Evolutionary conservation across 64 coral and sea anemone genomes (phyloP), one percentile per base, ranked within the genome.

Genomic region (Hydrozoanthus tunicans): DNA sequence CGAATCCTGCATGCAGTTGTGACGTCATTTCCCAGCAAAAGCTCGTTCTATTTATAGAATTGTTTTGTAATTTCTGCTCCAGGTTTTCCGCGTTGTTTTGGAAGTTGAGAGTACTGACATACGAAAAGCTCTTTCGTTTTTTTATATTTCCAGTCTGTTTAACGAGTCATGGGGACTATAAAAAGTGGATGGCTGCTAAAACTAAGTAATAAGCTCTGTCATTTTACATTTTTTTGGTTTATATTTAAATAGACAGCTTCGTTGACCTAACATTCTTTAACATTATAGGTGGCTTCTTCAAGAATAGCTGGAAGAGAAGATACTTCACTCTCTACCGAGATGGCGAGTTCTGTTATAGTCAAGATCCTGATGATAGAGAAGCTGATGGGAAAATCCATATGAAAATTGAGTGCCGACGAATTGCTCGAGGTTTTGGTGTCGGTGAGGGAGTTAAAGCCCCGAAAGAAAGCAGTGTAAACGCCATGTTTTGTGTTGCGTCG

Each of bases 301-400:
- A 97, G 81, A 97, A 97, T 58, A 92, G 89, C 77, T 97, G 95
- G 95, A 97, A 97, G 85, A 94, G 84, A 53, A 88, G 95, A 63
- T 96, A 96, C 77, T 96, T 96, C 79, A 93, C 93, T 26, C 76
- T 96, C 60, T 96, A 94, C 62, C 78, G 94, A 92, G 91, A 93
- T 94, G 95, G 95, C 53, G 92, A 94, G 27, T 96, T 96, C 54
- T 96, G 90, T 83, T 96, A 96, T 91, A 94, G 94, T 43, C 95
- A 96, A 91, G 95, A 94, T 53, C 70, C 95, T 6, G 77, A 88
- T 3, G 95, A 96, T 76, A 96, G 91, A 81, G 95, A 96, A 79
- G 85, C 83, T 14, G 95, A 96, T 89, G 95, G 95, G 9, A 96
- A 94, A 90, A 96, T 96, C 58, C 92, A 96, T 58, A 94, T 96